phyloP scores from a whole-genome alignment of 2,888 invertebrate genomes.

The Drosophila meridiana region DNA sequence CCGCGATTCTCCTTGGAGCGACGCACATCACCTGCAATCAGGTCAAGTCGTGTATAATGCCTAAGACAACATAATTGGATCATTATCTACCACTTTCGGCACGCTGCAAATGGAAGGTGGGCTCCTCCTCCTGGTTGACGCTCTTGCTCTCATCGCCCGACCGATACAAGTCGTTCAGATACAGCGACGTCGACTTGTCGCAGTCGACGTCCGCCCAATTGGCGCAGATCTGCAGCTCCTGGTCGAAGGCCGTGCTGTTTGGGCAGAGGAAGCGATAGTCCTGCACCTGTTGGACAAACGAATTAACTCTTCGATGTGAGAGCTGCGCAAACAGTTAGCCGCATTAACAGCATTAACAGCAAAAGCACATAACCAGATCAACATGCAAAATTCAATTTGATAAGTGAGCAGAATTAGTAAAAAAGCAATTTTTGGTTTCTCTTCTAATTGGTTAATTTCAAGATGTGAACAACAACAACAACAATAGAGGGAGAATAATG shows the following conservation, averaged over 20 bases:
- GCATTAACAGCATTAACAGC: slow-evolving; percentile 65
- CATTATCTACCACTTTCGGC: slow-evolving; percentile 87
- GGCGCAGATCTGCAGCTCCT: slow-evolving; percentile 96
- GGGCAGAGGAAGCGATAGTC: slow-evolving; percentile 95
- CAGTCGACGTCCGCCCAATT: slow-evolving; percentile 96
- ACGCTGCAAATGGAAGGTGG: slow-evolving; percentile 90
- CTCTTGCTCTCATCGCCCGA: slow-evolving; percentile 86
- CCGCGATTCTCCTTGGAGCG: slow-evolving; percentile 83
- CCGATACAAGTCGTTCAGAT: slow-evolving; percentile 92
- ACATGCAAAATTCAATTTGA: slow-evolving; percentile 73
- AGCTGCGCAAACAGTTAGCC: slow-evolving; percentile 59
- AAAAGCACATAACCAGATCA: slow-evolving; percentile 66
- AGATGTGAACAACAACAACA: slow-evolving; percentile 14
- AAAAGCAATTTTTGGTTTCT: slow-evolving; percentile 28
- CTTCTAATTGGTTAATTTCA: slow-evolving; percentile 19
- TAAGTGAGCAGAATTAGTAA: slow-evolving; percentile 48
- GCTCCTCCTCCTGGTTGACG: slow-evolving; percentile 89
- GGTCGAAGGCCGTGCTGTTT: slow-evolving; percentile 95
- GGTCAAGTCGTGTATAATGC: slow-evolving; percentile 16
- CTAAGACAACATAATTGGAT: slow-evolving; percentile 38
- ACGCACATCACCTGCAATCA: slow-evolving; percentile 80
- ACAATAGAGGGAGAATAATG: background rate
- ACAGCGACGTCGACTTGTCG: slow-evolving; percentile 91
- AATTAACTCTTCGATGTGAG: slow-evolving; percentile 74
- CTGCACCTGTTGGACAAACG: slow-evolving; percentile 86